Conservation (phyloP, 2,797 vertebrate species). For the Chromobotia macracanthus region DNA sequence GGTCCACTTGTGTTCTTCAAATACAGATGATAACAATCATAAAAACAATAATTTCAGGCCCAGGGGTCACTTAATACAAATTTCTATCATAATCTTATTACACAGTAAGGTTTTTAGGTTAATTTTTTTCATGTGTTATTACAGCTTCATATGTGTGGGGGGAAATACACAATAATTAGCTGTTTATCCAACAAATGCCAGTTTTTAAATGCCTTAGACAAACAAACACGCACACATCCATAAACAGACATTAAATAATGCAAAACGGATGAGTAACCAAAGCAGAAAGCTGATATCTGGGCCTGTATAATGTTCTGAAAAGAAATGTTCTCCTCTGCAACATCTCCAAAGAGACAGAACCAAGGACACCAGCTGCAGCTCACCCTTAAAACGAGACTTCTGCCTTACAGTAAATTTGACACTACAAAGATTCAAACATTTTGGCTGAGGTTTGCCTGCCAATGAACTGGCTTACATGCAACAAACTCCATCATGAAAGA, state of each 20-base stretch:
- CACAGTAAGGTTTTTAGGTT: no score
- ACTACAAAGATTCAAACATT: conserved; percentile 11
- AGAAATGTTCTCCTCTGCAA: conserved; percentile 39
- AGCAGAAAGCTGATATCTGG: conserved; percentile 15
- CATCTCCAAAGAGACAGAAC: conserved; percentile 40
- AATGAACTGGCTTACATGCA: background rate
- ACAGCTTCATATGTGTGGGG: no score
- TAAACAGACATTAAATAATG: background rate
- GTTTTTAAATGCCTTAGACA: no score
- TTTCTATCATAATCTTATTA: no score
- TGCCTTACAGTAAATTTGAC: background rate
- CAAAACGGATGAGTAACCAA: background rate
- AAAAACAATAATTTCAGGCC: background rate
- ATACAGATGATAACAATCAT: background rate
- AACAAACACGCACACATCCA: background rate
- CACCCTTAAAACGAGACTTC: conserved; percentile 37
- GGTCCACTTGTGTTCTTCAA: background rate
- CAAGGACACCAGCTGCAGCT: conserved; percentile 31
- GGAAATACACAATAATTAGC: no score
- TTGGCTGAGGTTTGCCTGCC: background rate
- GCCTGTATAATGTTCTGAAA: conserved; percentile 26
- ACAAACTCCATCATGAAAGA: background rate
- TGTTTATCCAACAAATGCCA: no score
- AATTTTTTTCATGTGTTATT: background rate
- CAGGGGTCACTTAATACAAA: no score